Base-by-base conservation (phyloP, 2,797 vertebrate species). In the Dendrocincla tyrannina region DNA sequence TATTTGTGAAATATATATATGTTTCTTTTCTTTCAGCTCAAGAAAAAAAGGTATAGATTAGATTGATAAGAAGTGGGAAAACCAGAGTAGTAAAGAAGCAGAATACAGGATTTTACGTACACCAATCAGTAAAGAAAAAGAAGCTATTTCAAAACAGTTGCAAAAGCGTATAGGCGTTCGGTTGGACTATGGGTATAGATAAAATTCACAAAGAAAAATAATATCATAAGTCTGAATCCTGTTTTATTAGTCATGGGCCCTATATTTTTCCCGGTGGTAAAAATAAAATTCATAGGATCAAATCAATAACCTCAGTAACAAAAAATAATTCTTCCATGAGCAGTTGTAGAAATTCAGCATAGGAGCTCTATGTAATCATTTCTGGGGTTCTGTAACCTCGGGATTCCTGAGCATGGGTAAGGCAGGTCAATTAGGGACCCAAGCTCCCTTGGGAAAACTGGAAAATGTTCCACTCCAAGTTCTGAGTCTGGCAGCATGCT, bases 401-500 rank as follows among this genome's bases (percentile, higher is more conserved):
- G 8, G 8, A 23, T 72, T 84, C 67, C 25, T 75, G 37, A 19
- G 52, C 14, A 5, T 68, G 55, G 11, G 9, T 66, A 37, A 82
- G 0, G 3, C 2, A 3, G 9, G 17, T 85, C 35, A 44, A 1
- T 60, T 53, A 11, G 60, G 68, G 27, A 44, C n/a, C 0, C 0
- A 16, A 13, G 12, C 18, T 55, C 33, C 20, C 25, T 37, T 30
- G 19, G 39, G 53, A 80, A 56, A 70, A 13, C 32, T 30, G 53
- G 8, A 8, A 46, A 62, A 9, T 7, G 23, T 76, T 66, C 28
- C 14, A 14, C 17, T 70, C 39, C 17, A 30, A 32, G 32, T 17
- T 53, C 17, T 1, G 3, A 42, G 32, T 20, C 42, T 1, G 1
- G 5, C 28, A 63, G 24, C 0, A 0, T 19, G 19, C 7, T 64